phyloP scores from a whole-genome alignment of 2,888 invertebrate species.

The Hydrotaea cyrtoneurina region DNA sequence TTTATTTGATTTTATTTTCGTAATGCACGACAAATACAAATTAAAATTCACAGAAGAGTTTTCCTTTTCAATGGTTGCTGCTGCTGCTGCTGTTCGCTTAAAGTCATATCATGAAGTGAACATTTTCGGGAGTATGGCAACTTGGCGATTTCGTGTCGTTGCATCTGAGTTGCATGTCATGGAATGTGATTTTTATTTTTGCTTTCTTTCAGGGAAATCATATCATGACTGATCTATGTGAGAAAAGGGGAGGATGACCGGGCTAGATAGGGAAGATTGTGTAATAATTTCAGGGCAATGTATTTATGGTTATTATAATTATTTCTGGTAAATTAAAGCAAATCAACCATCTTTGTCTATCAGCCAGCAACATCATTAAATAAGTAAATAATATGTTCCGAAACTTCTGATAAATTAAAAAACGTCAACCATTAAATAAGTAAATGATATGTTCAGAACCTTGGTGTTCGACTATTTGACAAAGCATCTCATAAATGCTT shows the following conservation, averaged over 20 bases:
- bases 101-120: constrained; percentile 25
- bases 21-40: constrained; percentile 38
- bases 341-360: too few relatives aligned
- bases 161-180: constrained; percentile 8
- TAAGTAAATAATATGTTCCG: too few relatives aligned
- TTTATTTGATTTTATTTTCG: constrained; percentile 30
- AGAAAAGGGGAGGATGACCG: background rate
- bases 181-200: background rate
- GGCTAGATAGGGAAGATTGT: background rate
- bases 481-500: too few relatives aligned
- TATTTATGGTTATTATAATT: too few relatives aligned
- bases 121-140: background rate
- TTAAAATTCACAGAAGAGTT: constrained; percentile 26
- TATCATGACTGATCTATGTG: background rate
- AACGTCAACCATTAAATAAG: too few relatives aligned
- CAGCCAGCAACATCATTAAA: too few relatives aligned
- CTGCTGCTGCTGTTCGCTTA: background rate
- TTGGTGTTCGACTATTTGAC: too few relatives aligned
- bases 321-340: too few relatives aligned
- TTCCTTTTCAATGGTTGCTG: constrained; percentile 6
- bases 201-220: background rate
- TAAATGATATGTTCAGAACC: too few relatives aligned
- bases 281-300: too few relatives aligned
- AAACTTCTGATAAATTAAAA: too few relatives aligned
- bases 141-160: background rate